A percentile compares a stretch with the other conserved stretches of the same genome.
These are phyloP conservation scores for Collichthys lucidus DNA, from an alignment of 2,113 vertebrate genomes.

Conservation along the genomic window DNA sequence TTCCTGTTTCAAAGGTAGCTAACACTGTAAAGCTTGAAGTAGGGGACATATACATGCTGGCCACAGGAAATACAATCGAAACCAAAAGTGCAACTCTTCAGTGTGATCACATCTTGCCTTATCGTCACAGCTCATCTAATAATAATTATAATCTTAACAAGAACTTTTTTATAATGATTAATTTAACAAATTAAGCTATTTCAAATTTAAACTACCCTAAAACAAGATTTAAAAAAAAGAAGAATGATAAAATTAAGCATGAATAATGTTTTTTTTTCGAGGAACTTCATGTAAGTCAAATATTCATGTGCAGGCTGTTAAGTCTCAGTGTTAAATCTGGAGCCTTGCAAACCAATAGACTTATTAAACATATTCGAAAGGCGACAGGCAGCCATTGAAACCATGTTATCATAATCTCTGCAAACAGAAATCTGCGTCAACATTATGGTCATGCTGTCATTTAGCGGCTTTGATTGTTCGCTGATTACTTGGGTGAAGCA, in stretches of 20 bases:
- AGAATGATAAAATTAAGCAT: background rate
- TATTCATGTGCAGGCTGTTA: background rate
- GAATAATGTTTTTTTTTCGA: background rate
- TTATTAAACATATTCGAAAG: background rate
- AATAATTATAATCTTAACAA: too few species aligned
- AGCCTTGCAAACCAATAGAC: background rate
- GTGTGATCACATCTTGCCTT: background rate
- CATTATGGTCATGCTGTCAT: background rate
- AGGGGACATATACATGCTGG: slow-evolving; percentile 17
- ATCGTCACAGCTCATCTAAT: background rate
- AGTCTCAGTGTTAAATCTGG: too few species aligned
- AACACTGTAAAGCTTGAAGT: background rate
- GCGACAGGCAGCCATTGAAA: background rate
- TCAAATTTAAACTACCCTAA: background rate
- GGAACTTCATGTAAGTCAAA: background rate
- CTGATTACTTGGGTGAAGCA: background rate
- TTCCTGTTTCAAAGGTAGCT: slow-evolving; percentile 69
- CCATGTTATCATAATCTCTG: background rate
- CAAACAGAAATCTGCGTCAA: too few species aligned
- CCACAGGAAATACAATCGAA: slow-evolving; percentile 19
- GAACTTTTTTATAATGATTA: too few species aligned
- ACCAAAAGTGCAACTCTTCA: background rate
- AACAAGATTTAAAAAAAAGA: background rate
- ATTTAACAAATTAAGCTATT: background rate
- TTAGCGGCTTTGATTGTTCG: background rate